Percentiles rank a stretch among this genome's conserved stretches.
Conservation (phyloP, 1,140 invertebrate species). For the Drosophila pseudoobscura region DNA sequence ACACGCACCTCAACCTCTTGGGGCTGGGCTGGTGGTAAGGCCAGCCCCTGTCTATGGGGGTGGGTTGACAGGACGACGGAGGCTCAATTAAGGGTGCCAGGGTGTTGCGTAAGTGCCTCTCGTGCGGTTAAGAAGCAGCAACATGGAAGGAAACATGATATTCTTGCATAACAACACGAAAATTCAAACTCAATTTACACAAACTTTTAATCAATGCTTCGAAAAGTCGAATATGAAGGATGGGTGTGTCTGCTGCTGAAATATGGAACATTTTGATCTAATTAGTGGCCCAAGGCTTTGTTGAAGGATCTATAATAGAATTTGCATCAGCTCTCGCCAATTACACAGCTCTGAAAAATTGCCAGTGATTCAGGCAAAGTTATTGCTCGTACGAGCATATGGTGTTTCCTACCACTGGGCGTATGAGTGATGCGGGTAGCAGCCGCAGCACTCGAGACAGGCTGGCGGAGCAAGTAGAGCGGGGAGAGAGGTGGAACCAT, state of each 20-base stretch:
- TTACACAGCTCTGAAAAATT: too few relatives aligned
- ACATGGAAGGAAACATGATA: slow-evolving; percentile 38
- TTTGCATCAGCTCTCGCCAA: too few relatives aligned
- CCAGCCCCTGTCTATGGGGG: slow-evolving; percentile 3
- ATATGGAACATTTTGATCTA: too few relatives aligned
- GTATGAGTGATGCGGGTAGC: slow-evolving; percentile 65
- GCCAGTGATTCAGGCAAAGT: too few relatives aligned
- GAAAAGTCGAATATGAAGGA: not conserved
- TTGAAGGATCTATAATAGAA: too few relatives aligned
- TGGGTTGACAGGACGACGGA: not conserved
- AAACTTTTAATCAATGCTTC: slow-evolving; percentile 19
- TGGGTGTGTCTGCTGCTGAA: too few relatives aligned
- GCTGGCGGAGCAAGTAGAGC: slow-evolving; percentile 30
- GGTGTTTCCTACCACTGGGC: slow-evolving; percentile 41
- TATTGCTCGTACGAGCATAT: not conserved
- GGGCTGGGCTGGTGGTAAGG: not conserved
- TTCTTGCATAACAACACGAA: slow-evolving; percentile 25
- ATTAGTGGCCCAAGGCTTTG: too few relatives aligned
- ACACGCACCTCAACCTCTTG: slow-evolving; percentile 39
- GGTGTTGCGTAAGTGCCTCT: slow-evolving; percentile 61
- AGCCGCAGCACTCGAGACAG: slow-evolving; percentile 27
- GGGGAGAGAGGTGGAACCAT: slow-evolving; percentile 17
- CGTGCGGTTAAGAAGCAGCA: slow-evolving; percentile 52
- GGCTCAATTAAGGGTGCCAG: slow-evolving; percentile 59
- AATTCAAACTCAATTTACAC: slow-evolving; percentile 33